These are phyloP conservation scores for Oscarella lobularis DNA, from an alignment of 37 sponge, comb jelly and placozoan genomes.

Conservation along the genomic window DNA sequence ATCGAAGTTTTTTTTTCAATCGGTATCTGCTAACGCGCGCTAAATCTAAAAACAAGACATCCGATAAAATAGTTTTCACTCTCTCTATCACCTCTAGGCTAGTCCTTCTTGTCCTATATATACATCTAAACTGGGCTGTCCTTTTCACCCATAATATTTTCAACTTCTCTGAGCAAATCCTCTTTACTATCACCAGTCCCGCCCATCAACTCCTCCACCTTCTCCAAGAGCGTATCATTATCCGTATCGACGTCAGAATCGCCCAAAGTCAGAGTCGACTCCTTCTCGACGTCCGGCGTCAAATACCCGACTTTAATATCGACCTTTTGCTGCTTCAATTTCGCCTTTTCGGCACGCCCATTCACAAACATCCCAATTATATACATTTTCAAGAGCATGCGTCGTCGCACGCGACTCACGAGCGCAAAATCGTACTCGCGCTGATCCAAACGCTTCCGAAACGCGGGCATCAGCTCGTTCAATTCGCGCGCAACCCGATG, in stretches of 20 bases:
- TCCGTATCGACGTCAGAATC: no score
- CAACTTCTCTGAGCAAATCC: background rate
- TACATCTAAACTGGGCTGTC: no score
- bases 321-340: background rate
- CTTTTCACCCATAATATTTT: background rate
- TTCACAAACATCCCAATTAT: slow-evolving; percentile 21
- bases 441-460: slow-evolving; percentile 16
- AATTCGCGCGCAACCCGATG: slow-evolving; percentile 14
- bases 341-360: slow-evolving; percentile 13
- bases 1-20: no score
- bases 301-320: background rate
- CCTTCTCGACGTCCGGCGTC: no score
- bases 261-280: no score
- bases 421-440: slow-evolving; percentile 25
- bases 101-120: no score
- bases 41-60: no score
- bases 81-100: no score
- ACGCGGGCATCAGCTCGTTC: slow-evolving; percentile 13
- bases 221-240: no score
- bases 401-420: slow-evolving; percentile 14
- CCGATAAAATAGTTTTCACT: no score
- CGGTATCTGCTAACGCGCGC: no score
- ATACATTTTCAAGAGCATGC: slow-evolving; percentile 31
- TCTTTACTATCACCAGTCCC: background rate
- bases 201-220: no score